Base-by-base conservation (phyloP, 2,797 vertebrate genomes). In the Malacoraja senta region DNA sequence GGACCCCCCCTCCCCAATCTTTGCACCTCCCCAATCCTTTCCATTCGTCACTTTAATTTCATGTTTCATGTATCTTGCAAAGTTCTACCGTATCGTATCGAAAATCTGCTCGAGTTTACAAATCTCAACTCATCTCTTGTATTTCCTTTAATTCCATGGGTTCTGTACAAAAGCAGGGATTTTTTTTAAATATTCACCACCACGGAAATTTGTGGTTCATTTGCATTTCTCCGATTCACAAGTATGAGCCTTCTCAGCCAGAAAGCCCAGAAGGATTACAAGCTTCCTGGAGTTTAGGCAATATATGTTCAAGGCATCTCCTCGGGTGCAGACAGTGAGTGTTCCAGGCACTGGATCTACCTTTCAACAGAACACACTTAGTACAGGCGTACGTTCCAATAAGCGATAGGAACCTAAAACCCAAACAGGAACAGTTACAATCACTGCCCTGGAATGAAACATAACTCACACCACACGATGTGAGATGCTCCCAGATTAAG, bases 31-130 rank as follows among this genome's bases (percentile, higher is more conserved):
- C 44, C 44, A 53, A 44, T 44, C 44, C 44, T 53, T 53, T 53
- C 3, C 0, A 53, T 7, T 53, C 44, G 44, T 53, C 44, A 53
- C 44, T 53, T 53, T 53, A 53, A 53, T 53, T 6, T 53, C 44
- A 53, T 44, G 2, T 44, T 6, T 53, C 44, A 53, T 44, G 2
- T 44, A 44, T 44, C 44, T 44, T 44, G 44, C 44, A 53, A 53
- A 53, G 44, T 53, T 53, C 44, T 53, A 53, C 44, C 44, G 44
- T 53, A 53, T 53, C 44, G 44, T 53, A 53, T 53, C 44, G 3
- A 53, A 86, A 86, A n/a, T 86, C 83, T 86, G 83, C 58, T 65
- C 4, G 26, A 61, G 81, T 84, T 61, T 84, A 12, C 58, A 84
- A 84, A 84, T 0, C 53, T 63, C 53, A 84, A 84, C 13, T 84